phyloP scores from a whole-genome alignment of 2,888 invertebrate species.

The Drosophila melanosoma region DNA sequence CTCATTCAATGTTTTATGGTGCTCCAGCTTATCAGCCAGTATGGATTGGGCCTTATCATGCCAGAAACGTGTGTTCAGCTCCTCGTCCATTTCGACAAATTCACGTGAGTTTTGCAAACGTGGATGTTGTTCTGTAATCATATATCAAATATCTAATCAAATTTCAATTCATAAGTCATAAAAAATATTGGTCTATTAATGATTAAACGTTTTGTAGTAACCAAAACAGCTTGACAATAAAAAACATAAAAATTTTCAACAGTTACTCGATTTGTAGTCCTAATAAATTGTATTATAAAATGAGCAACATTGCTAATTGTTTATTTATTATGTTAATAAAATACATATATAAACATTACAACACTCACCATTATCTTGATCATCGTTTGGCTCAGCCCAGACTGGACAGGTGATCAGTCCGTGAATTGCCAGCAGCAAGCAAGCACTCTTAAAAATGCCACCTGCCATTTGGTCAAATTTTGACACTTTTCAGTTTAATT shows the following conservation, averaged over 20 bases:
- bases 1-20: conserved; percentile 66
- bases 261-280: background rate
- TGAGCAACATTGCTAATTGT: too few relatives aligned
- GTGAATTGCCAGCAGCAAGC: conserved; percentile 33
- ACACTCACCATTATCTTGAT: conserved; percentile 62
- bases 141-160: background rate
- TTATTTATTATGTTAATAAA: background rate
- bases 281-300: too few relatives aligned
- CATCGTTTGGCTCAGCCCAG: conserved; percentile 50
- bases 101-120: conserved; percentile 54
- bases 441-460: conserved; percentile 15
- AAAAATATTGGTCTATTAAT: background rate
- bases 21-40: conserved; percentile 65
- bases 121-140: conserved; percentile 67
- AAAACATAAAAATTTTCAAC: background rate
- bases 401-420: conserved; percentile 27
- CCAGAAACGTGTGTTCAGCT: conserved; percentile 80
- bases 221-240: background rate
- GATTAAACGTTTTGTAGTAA: background rate
- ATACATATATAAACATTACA: background rate
- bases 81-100: conserved; percentile 56
- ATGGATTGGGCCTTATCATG: conserved; percentile 79
- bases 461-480: conserved; percentile 22
- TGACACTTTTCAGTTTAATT: conserved; percentile 1
- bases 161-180: conserved; percentile 3